Conservation (phyloP, 2,797 vertebrate species). For the Clarias laeviceps region DNA sequence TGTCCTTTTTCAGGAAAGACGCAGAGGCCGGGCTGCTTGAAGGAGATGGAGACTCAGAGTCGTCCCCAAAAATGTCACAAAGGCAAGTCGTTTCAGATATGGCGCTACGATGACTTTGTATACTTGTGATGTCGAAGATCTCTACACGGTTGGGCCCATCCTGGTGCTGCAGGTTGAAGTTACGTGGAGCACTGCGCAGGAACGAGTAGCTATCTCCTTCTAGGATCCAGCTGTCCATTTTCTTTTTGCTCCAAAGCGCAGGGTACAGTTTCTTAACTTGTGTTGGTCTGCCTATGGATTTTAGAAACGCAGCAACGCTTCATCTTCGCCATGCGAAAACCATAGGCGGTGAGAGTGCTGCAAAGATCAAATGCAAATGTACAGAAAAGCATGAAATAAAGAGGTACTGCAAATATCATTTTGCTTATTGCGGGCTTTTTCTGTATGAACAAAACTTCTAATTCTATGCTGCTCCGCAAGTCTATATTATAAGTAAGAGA, state of each 20-base stretch:
- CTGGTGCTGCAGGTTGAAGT: slow-evolving; percentile 70
- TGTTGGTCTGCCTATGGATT: slow-evolving; percentile 46
- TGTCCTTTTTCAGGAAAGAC: slow-evolving; percentile 61
- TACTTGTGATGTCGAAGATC: slow-evolving; percentile 79
- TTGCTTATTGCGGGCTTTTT: not conserved
- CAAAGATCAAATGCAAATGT: slow-evolving; percentile 31
- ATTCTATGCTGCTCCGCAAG: not conserved
- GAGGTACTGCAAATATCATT: not conserved
- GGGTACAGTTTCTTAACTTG: slow-evolving; percentile 62
- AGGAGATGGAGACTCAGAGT: slow-evolving; percentile 68
- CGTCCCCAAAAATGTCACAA: slow-evolving; percentile 82
- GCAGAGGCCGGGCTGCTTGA: slow-evolving; percentile 69
- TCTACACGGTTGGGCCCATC: slow-evolving; percentile 79
- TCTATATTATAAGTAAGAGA: not conserved
- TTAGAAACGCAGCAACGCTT: slow-evolving; percentile 56
- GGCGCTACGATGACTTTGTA: slow-evolving; percentile 67
- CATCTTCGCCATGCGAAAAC: slow-evolving; percentile 32
- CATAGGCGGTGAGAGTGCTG: slow-evolving; percentile 35
- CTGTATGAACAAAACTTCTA: not conserved
- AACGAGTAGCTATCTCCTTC: slow-evolving; percentile 79
- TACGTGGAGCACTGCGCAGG: slow-evolving; percentile 69
- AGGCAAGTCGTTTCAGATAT: slow-evolving; percentile 82
- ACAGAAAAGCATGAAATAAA: not conserved
- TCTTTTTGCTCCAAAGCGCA: slow-evolving; percentile 66
- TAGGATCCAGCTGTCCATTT: slow-evolving; percentile 81